Base-by-base conservation (phyloP, 2,113 vertebrate species). In the Porphyrio hochstetteri region DNA sequence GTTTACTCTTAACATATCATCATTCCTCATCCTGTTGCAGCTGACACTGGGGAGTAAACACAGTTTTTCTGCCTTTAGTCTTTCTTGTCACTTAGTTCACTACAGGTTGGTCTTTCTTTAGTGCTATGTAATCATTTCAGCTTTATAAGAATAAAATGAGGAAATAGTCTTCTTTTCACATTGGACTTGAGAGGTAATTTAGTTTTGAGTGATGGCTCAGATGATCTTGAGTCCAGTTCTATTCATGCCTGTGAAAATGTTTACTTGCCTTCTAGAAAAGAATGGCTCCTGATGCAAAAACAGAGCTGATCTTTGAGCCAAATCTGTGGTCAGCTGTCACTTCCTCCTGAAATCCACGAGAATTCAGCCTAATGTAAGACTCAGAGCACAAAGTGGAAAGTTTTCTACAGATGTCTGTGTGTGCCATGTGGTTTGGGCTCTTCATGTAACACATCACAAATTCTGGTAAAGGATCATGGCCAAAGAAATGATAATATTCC, bases 191-290 rank as follows among this genome's bases (percentile, higher is more conserved):
- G 50, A 86, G 55, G 46, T 20, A 67, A 78, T 92, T 81, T 84
- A 71, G 27, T 61, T 91, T 90, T 52, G 59, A 88, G 55, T 71
- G 55, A 70, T 88, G 75, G 74, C 42, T 18, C 59, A 80, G 67
- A 90, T 82, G 33, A 35, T 92, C 63, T 67, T 52, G 19, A 55
- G 46, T 94, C 71, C 82, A 59, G 67, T 77, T 93, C 60, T 89
- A 92, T 91, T 95, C 69, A 96, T n/a, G 81, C 48, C 44, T 81
- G 59, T 59, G 86, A 94, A 95, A 94, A 85, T 95, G 79, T 96
- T 96, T 94, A 88, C 59, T 93, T 96, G 59, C 29, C 85, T 70
- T 94, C 60, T 83, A 53, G 67, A 88, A 70, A 87, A 82, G n/a
- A 96, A 82, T 46, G 55, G 25, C 8, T 59, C 21, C 68, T 55